Base-by-base conservation (phyloP, 2,113 vertebrate species). In the Lonchura striata region DNA sequence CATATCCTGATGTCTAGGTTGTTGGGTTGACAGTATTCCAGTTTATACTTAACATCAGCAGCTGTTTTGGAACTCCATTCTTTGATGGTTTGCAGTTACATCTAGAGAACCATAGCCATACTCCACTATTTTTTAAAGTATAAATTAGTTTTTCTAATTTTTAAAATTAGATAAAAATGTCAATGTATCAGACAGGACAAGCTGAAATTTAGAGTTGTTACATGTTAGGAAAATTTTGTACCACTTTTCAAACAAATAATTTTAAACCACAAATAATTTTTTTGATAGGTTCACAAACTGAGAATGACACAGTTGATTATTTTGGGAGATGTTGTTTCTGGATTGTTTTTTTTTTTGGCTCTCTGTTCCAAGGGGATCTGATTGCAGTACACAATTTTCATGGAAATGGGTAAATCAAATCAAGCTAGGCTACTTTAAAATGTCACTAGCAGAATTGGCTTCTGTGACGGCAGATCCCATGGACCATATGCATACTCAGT, bases 251-350 rank as follows among this genome's bases (percentile, higher is more conserved):
- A 44, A 23, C 1, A 6, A 59, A 70, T 30, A 1, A 46, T 60
- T 82, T 95, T 47, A 79, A 71, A n/a, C 6, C 10, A 18, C 14
- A 2, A 11, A 3, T 57, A 49, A n/a, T 70, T 84, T 90, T 70
- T 50, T 8, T n/a, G 28, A 4, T 64, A 24, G 10, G 8, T 19
- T 76, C 21, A 39, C 21, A 91, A 44, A 31, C 22, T 50, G 77
- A 20, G 11, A 82, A 56, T 39, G 39, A 20, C 3, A 2, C 12
- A 42, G 16, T 41, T 87, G 59, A 7, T 66, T 23, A 57, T 72
- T 50, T 27, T 2, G 3, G 6, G 5, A 23, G 11, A 16, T 30
- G n/a, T n/a, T n/a, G n/a, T n/a, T n/a, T n/a, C n/a, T n/a, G n/a
- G n/a, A n/a, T n/a, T n/a, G n/a, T n/a, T n/a, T n/a, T 4, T 56